phyloP scores from a whole-genome alignment of 2,888 invertebrate genomes.

The Napeogenes inachia region DNA sequence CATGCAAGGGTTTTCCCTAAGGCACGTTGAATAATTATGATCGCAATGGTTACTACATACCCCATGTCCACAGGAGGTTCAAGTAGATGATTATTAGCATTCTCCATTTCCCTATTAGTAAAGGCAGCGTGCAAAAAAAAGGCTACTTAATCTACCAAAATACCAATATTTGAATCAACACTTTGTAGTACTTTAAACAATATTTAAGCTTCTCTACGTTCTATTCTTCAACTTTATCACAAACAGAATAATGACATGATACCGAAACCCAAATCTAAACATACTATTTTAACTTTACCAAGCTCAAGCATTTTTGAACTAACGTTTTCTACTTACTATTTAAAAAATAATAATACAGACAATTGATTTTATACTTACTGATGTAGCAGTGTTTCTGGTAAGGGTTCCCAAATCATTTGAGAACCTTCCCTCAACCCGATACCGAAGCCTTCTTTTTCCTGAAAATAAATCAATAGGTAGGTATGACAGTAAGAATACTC shows the following conservation, averaged over 20 bases:
- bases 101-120: conserved; percentile 56
- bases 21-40: background rate
- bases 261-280: background rate
- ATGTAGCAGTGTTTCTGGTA: conserved; percentile 56
- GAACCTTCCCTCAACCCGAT: conserved; percentile 81
- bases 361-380: conserved; percentile 49
- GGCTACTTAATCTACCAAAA: conserved; percentile 56
- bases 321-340: conserved; percentile 7
- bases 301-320: conserved; percentile 4
- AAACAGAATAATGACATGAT: background rate
- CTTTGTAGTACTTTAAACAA: too few relatives aligned
- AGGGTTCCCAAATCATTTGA: conserved; percentile 79
- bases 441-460: conserved; percentile 85
- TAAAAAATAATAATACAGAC: conserved; percentile 19
- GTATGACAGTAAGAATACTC: too few relatives aligned
- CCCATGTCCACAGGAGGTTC: conserved; percentile 64
- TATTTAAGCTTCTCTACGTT: too few relatives aligned
- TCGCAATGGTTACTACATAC: conserved; percentile 51
- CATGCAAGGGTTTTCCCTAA: background rate
- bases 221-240: too few relatives aligned
- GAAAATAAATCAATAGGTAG: conserved; percentile 25
- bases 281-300: conserved; percentile 6
- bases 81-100: conserved; percentile 58
- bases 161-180: background rate
- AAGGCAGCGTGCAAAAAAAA: conserved; percentile 74